phyloP scores from a whole-genome alignment of 2,888 invertebrate species.

The Alentia gelatinosa region DNA sequence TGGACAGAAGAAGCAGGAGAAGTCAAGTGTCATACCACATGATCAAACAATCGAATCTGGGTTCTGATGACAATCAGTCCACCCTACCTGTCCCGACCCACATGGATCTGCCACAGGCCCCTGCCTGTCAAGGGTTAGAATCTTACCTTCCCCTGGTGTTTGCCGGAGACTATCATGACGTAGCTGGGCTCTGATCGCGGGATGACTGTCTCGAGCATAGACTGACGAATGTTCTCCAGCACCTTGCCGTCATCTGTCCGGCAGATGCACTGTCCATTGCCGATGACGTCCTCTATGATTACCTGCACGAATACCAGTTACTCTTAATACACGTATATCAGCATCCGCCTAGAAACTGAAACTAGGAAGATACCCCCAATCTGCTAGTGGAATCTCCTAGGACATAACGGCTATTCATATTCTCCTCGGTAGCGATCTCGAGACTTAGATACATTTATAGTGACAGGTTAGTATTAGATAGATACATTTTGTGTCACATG shows the following conservation, averaged over 20 bases:
- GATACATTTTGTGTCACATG: too few species aligned
- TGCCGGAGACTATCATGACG: constrained; percentile 80
- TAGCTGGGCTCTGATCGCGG: constrained; percentile 76
- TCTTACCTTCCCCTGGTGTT: constrained; percentile 77
- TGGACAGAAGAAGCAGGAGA: too few species aligned
- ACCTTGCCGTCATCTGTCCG: constrained; percentile 78
- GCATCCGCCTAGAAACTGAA: not conserved
- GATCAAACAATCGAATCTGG: not conserved
- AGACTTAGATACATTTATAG: too few species aligned
- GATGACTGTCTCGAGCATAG: constrained; percentile 81
- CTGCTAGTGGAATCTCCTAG: too few species aligned
- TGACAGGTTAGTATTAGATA: too few species aligned
- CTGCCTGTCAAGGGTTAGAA: too few species aligned
- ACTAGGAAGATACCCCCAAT: not conserved
- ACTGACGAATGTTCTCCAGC: constrained; percentile 75
- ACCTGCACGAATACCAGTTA: constrained; percentile 65
- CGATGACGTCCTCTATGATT: constrained; percentile 78
- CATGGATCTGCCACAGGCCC: too few species aligned
- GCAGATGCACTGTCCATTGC: constrained; percentile 76
- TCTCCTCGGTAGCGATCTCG: too few species aligned
- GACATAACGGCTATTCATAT: too few species aligned
- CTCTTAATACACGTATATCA: not conserved
- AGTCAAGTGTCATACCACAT: too few species aligned
- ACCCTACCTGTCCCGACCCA: too few species aligned
- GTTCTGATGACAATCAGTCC: too few species aligned